Evolutionary conservation across 2,113 vertebrate species (phyloP), one percentile per base, ranked within the genome.

Genomic region (Hippocampus barbouri): DNA sequence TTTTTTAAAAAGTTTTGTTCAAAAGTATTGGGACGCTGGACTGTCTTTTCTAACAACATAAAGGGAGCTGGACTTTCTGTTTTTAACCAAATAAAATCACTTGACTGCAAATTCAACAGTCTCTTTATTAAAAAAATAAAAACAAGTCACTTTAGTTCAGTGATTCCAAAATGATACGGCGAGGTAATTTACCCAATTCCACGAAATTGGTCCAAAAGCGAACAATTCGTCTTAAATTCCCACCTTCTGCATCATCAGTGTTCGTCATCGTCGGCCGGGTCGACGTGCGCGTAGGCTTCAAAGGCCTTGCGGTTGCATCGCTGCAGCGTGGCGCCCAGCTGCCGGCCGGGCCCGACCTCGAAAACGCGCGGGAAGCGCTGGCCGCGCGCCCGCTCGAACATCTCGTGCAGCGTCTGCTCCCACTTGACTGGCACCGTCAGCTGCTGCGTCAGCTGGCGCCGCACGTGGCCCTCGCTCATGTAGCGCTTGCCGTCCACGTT

Each of bases 331-430:
- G 92, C 68, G 0, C 96, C 97, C 25, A 98, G 93, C 69, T 99
- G 96, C 54, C 66, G 91, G 10, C 96, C 95, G 0, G 97, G 96
- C 3, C 97, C 97, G 15, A 96, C 89, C 83, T 98, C 97, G 0
- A 94, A 96, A 0, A 96, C 97, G 21, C 79, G 71, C 12, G 97
- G 97, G 83, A 98, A 98, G 1, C 69, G 86, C 1, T 69, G 80
- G 2, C 97, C 96, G 71, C 88, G 91, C 21, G 3, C 87, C 77
- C 97, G 86, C 78, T 95, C 86, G 0, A 94, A 99, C 0, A 99
- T 85, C 71, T 93, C 84, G 2, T 98, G 97, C 90, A 99, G 93
- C 0, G 92, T 95, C 88, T 99, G 97, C 72, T 99, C 97, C 97
- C 97, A 99, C 80, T 92, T 90, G 51, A 99, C 97, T 0, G 97